Evolutionary conservation across 23 tunicate species (phyloP).

Genomic region (Clavelina lepadiformis): DNA sequence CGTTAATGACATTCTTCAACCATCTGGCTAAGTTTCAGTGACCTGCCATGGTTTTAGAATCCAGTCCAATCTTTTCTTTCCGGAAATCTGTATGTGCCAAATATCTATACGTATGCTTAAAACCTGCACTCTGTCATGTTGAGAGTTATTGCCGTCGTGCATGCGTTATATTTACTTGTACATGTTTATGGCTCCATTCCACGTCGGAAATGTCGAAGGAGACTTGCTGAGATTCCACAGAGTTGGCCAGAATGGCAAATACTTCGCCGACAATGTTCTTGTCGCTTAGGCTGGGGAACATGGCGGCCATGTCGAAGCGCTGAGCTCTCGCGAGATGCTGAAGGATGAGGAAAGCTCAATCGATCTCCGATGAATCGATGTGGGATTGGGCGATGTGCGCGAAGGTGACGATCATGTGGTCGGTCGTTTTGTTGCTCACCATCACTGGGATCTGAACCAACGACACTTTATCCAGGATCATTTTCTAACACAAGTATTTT

Average conservation of each 20-base stretch:
- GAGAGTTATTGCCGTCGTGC: too few relatives aligned
- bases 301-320: conserved; percentile 72
- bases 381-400: conserved; percentile 46
- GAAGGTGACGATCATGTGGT: conserved; percentile 56
- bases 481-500: conserved; percentile 51
- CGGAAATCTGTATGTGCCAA: too few relatives aligned
- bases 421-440: conserved; percentile 80
- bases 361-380: conserved; percentile 12
- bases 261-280: conserved; percentile 18
- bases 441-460: conserved; percentile 32
- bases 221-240: background rate
- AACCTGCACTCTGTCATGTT: too few relatives aligned
- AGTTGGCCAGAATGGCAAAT: conserved; percentile 6
- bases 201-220: background rate
- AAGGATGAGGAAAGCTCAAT: conserved; percentile 46
- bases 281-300: conserved; percentile 54
- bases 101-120: too few relatives aligned
- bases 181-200: too few relatives aligned
- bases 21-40: too few relatives aligned
- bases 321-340: conserved; percentile 35
- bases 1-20: too few relatives aligned
- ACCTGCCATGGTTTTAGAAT: too few relatives aligned
- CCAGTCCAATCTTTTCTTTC: too few relatives aligned
- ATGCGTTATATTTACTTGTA: too few relatives aligned
- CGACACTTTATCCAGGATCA: conserved; percentile 31